Percentiles rank a stretch among this genome's conserved stretches.
These are phyloP conservation scores for Podarcis muralis DNA, from an alignment of 2,113 vertebrate species.

Conservation along the genomic window DNA sequence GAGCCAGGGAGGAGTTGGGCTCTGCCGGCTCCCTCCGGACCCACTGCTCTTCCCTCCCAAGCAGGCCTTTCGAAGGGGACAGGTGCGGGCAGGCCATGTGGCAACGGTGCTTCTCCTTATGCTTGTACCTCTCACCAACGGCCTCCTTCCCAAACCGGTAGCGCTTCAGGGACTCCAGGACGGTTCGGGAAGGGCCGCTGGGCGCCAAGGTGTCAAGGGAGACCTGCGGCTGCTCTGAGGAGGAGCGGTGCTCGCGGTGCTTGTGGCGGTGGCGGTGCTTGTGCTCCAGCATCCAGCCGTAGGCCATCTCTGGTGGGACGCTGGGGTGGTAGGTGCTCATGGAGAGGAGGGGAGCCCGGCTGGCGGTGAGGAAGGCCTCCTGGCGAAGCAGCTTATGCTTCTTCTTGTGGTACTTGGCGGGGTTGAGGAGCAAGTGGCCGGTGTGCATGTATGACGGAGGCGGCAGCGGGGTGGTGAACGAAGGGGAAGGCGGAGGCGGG, in stretches of 20 bases:
- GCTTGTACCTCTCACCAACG: constrained; percentile 82
- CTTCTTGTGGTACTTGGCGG: constrained; percentile 93
- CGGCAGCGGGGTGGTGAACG: constrained; percentile 86
- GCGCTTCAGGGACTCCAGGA: constrained; percentile 90
- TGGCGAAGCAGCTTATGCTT: constrained; percentile 90
- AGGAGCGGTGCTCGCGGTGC: constrained; percentile 87
- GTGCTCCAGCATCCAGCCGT: constrained; percentile 91
- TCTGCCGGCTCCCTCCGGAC: constrained; percentile 77
- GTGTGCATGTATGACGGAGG: constrained; percentile 86
- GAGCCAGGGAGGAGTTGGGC: constrained; percentile 56
- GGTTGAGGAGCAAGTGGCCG: constrained; percentile 92
- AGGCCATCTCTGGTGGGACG: constrained; percentile 84
- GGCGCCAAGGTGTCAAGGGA: constrained; percentile 72
- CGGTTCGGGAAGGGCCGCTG: constrained; percentile 77
- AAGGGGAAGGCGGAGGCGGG: constrained; percentile 88
- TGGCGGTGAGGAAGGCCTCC: constrained; percentile 85
- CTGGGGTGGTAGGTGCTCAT: constrained; percentile 84
- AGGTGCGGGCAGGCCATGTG: constrained; percentile 80
- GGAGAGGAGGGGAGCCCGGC: constrained; percentile 83
- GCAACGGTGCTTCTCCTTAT: constrained; percentile 83
- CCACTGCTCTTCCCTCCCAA: constrained; percentile 81
- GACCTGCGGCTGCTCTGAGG: constrained; percentile 75
- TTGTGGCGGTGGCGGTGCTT: constrained; percentile 97
- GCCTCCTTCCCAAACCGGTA: constrained; percentile 90
- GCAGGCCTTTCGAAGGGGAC: constrained; percentile 76